Conservation (phyloP, 2,888 invertebrate genomes). For the Pristionchus exspectatus region DNA sequence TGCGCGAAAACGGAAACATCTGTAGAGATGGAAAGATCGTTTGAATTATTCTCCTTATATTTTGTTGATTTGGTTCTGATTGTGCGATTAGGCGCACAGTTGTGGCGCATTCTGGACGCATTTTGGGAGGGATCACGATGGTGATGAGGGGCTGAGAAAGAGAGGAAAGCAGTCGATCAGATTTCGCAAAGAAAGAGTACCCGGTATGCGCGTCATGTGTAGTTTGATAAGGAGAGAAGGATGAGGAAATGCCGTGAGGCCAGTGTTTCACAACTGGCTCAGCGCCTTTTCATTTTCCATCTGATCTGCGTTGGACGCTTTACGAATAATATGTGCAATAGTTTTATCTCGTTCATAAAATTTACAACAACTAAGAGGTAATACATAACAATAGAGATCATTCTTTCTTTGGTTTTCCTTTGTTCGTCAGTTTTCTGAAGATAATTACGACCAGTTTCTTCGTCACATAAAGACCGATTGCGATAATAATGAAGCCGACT, state of each 20-base stretch:
- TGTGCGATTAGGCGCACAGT: neutral
- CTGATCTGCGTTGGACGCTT: too few species aligned
- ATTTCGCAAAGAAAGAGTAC: neutral
- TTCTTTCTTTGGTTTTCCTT: neutral
- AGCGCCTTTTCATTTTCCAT: neutral
- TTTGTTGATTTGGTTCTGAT: neutral
- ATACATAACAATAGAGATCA: neutral
- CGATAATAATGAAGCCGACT: neutral
- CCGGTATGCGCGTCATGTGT: neutral
- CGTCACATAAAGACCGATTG: neutral
- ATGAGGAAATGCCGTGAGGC: neutral
- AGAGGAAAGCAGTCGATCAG: neutral
- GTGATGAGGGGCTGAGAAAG: neutral
- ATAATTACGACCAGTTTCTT: neutral
- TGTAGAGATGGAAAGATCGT: neutral
- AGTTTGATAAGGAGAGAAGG: neutral
- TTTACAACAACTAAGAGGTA: neutral
- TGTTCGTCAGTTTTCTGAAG: neutral
- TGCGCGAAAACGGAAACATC: neutral
- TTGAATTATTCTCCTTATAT: neutral
- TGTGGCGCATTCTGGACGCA: neutral
- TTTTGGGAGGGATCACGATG: neutral
- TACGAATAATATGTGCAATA: too few species aligned
- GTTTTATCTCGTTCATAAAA: neutral
- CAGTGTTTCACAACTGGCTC: neutral